Evolutionary conservation across 2,888 invertebrate species (phyloP).

Genomic region (Drosophila paranaensis): DNA sequence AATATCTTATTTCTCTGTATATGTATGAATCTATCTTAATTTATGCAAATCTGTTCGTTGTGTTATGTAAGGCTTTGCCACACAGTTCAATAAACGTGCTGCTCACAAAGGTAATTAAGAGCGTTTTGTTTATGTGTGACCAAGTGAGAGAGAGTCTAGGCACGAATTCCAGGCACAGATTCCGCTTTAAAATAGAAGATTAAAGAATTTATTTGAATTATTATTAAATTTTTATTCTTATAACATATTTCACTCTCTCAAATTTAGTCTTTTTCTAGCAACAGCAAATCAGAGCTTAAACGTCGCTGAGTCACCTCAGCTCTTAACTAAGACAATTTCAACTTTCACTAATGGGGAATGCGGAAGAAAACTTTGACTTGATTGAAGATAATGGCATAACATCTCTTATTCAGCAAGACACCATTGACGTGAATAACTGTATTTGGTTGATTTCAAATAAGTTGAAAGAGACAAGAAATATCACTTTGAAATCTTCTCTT

Average conservation of each 20-base stretch:
- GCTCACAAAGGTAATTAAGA: background rate
- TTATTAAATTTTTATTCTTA: too few relatives aligned
- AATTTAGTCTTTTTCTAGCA: background rate
- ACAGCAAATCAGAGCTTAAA: background rate
- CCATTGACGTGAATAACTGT: background rate
- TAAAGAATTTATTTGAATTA: background rate
- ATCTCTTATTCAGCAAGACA: background rate
- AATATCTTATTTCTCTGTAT: background rate
- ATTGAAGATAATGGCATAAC: background rate
- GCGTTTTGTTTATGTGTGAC: constrained; percentile 4
- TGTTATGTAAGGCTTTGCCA: constrained; percentile 18
- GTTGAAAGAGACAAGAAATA: too few relatives aligned
- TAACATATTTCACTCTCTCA: background rate
- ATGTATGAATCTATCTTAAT: background rate
- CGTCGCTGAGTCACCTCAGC: background rate
- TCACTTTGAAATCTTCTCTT: background rate
- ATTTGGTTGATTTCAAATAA: background rate
- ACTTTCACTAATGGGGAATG: background rate
- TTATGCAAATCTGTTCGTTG: constrained; percentile 30
- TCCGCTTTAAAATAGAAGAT: background rate
- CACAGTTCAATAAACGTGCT: constrained; percentile 1
- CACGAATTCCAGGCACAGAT: background rate
- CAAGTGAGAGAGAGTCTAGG: background rate
- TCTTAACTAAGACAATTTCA: background rate
- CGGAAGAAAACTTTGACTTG: constrained; percentile 3